A percentile compares a stretch with the other conserved stretches of the same genome.
Evolutionary conservation across 1,140 invertebrate species (phyloP).

Genomic region (Hylaeus anthracinus): DNA sequence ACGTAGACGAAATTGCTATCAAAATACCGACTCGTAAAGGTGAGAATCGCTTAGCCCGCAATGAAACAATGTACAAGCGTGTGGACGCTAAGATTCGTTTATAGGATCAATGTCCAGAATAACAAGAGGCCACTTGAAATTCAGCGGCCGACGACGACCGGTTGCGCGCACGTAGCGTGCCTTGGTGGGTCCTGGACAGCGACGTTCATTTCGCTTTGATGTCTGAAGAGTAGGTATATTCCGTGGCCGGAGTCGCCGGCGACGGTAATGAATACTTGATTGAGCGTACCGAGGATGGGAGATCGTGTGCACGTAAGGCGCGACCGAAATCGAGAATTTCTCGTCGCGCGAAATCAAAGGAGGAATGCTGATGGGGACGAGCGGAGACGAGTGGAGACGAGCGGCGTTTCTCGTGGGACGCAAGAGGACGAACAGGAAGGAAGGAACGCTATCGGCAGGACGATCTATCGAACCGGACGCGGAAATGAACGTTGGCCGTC

Average conservation of each 20-base stretch:
- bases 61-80: conserved; percentile 34
- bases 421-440: not conserved
- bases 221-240: conserved; percentile 44
- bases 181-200: conserved; percentile 42
- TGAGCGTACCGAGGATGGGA: conserved; percentile 4
- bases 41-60: conserved; percentile 14
- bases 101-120: conserved; percentile 41
- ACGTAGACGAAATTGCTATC: conserved; percentile 17
- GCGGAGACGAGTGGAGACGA: not conserved
- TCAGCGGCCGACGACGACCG: conserved; percentile 45
- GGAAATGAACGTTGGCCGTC: not conserved
- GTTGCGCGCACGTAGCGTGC: conserved; percentile 47
- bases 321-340: conserved; percentile 32
- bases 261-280: conserved; percentile 63
- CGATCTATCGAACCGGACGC: conserved; percentile 12
- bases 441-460: not conserved
- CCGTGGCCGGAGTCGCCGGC: conserved; percentile 26
- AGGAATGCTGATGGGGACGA: conserved; percentile 20
- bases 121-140: conserved; percentile 57
- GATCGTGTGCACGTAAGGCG: conserved; percentile 1
- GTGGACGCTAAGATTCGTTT: conserved; percentile 44
- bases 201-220: conserved; percentile 60
- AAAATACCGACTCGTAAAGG: conserved; percentile 22
- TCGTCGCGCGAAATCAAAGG: conserved; percentile 14
- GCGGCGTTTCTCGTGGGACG: no score